Percentiles rank a stretch among this genome's conserved stretches.
Evolutionary conservation across 2,797 vertebrate species (phyloP).

Genomic region (Hyperoplus immaculatus): DNA sequence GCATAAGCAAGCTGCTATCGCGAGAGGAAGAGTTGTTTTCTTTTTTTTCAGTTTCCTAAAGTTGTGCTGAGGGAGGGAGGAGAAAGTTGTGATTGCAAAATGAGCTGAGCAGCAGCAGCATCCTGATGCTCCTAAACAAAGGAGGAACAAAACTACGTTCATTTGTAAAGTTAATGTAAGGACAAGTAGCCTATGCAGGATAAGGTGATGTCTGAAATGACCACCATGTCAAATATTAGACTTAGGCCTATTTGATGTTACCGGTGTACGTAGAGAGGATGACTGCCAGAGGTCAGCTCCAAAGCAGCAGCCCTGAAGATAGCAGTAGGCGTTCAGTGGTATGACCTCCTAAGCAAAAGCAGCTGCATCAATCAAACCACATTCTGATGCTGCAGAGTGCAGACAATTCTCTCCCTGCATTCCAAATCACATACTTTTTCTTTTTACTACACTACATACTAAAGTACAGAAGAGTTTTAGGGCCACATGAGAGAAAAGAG

Average conservation of each 20-base stretch:
- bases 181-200: conserved; percentile 2
- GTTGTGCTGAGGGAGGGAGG: conserved; percentile 47
- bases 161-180: conserved; percentile 8
- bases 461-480: no score
- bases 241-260: background rate
- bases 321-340: background rate
- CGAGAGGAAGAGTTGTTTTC: conserved; percentile 83
- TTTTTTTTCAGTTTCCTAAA: conserved; percentile 47
- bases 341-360: background rate
- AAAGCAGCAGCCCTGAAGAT: background rate
- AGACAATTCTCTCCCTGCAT: background rate
- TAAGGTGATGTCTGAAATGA: background rate
- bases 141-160: background rate
- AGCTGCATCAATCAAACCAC: background rate
- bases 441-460: no score
- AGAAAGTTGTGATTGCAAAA: conserved; percentile 46
- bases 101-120: background rate
- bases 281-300: background rate
- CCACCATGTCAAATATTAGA: background rate
- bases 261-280: background rate
- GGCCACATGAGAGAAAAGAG: no score
- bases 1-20: conserved; percentile 84
- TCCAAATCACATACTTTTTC: no score
- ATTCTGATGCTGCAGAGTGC: background rate
- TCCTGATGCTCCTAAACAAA: conserved; percentile 13